Evolutionary conservation across 2,113 vertebrate species (phyloP).

Genomic region (Mirounga angustirostris): DNA sequence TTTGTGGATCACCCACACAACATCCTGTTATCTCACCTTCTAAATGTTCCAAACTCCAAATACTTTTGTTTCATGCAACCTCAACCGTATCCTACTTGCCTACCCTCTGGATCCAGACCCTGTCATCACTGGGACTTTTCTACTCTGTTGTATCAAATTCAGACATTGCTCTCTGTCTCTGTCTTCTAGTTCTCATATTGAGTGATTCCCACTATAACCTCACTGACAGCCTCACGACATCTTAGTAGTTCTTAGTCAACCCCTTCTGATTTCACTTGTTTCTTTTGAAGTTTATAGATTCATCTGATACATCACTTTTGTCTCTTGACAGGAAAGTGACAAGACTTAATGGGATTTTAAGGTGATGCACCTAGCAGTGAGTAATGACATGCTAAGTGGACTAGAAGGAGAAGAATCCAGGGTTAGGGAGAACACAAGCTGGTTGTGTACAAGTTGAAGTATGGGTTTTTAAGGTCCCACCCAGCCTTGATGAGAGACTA

Average conservation of each 20-base stretch:
- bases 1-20: background rate
- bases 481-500: background rate
- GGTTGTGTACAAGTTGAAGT: background rate
- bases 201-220: background rate
- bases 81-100: accelerated
- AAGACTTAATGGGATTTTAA: background rate
- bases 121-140: background rate
- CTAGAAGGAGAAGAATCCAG: background rate
- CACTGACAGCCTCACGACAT: background rate
- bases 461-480: background rate
- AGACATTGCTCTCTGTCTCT: background rate
- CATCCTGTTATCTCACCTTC: background rate
- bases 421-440: background rate
- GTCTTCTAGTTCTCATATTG: background rate
- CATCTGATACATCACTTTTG: background rate
- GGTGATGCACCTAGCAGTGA: background rate
- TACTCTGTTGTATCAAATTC: background rate
- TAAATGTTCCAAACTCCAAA: background rate
- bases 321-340: background rate
- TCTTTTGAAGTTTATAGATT: background rate
- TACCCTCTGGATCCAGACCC: background rate
- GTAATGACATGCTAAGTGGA: background rate
- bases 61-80: background rate
- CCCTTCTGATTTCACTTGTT: background rate
- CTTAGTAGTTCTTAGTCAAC: background rate